These are phyloP conservation scores for Tinea pellionella DNA, from an alignment of 2,888 invertebrate genomes.

Conservation along the genomic window DNA sequence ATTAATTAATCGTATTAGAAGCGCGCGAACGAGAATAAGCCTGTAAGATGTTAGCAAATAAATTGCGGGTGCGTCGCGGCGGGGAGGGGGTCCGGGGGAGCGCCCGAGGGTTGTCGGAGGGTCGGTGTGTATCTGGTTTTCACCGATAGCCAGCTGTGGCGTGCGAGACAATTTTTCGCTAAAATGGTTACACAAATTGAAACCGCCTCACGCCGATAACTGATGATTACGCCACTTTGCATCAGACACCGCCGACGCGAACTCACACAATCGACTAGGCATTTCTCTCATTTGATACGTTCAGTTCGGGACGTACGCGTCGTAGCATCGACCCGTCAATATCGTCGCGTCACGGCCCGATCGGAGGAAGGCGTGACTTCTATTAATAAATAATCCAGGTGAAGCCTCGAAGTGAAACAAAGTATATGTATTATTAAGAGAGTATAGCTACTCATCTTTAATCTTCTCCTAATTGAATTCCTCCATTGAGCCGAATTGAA, in stretches of 20 bases:
- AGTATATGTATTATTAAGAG: neutral
- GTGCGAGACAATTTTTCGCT: slow-evolving; percentile 64
- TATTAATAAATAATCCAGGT: too few relatives aligned
- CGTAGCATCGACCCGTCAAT: too few relatives aligned
- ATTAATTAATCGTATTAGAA: neutral
- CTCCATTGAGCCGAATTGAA: neutral
- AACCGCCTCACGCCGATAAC: slow-evolving; percentile 40
- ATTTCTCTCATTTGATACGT: too few relatives aligned
- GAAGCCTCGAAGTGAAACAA: neutral
- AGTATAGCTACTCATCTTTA: neutral
- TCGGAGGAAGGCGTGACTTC: too few relatives aligned
- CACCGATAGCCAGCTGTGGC: slow-evolving; percentile 48
- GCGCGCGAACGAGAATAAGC: neutral
- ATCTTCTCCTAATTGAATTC: neutral
- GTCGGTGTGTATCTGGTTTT: neutral
- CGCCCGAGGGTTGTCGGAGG: neutral
- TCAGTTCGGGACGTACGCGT: too few relatives aligned
- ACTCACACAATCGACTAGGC: neutral
- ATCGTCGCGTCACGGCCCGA: too few relatives aligned
- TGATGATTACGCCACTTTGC: slow-evolving; percentile 33
- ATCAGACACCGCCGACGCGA: slow-evolving; percentile 19
- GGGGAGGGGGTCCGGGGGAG: neutral
- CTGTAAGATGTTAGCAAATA: neutral
- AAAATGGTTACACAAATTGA: slow-evolving; percentile 60
- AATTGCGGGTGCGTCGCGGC: neutral